Percentiles rank a stretch among this genome's conserved stretches.
Evolutionary conservation across 1,140 invertebrate species (phyloP).

Genomic region (Daktulosphaira vitifoliae): DNA sequence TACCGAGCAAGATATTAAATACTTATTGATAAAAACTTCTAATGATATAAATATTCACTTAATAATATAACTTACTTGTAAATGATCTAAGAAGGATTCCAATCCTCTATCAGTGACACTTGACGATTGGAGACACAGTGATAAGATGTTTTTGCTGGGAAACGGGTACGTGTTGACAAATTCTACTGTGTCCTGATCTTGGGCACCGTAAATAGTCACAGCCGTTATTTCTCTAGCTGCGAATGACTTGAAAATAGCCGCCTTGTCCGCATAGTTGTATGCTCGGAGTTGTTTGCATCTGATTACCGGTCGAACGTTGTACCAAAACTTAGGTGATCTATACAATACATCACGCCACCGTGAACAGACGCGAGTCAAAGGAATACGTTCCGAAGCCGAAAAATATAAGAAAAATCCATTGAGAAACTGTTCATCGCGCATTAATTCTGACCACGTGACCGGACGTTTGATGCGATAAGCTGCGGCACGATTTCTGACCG

Average conservation of each 20-base stretch:
- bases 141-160: constrained; percentile 71
- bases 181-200: constrained; percentile 80
- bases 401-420: constrained; percentile 78
- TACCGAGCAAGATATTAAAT: too few species aligned
- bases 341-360: constrained; percentile 81
- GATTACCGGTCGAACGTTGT: constrained; percentile 68
- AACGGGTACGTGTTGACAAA: constrained; percentile 74
- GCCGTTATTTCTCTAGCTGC: constrained; percentile 76
- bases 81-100: constrained; percentile 73
- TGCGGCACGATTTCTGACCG: constrained; percentile 21
- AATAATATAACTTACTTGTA: constrained; percentile 60
- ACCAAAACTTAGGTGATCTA: constrained; percentile 72
- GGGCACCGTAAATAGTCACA: constrained; percentile 70
- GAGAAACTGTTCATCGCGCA: constrained; percentile 75
- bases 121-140: constrained; percentile 71
- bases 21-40: too few species aligned
- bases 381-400: constrained; percentile 62
- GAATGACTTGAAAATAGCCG: constrained; percentile 70
- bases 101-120: constrained; percentile 80
- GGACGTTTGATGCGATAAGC: constrained; percentile 41
- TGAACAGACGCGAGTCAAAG: constrained; percentile 70
- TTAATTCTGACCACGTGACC: constrained; percentile 62
- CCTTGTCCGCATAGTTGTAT: constrained; percentile 55
- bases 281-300: constrained; percentile 68
- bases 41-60: too few species aligned